Evolutionary conservation across 2,888 invertebrate species (phyloP).

Genomic region (Coleophora flavipennella): DNA sequence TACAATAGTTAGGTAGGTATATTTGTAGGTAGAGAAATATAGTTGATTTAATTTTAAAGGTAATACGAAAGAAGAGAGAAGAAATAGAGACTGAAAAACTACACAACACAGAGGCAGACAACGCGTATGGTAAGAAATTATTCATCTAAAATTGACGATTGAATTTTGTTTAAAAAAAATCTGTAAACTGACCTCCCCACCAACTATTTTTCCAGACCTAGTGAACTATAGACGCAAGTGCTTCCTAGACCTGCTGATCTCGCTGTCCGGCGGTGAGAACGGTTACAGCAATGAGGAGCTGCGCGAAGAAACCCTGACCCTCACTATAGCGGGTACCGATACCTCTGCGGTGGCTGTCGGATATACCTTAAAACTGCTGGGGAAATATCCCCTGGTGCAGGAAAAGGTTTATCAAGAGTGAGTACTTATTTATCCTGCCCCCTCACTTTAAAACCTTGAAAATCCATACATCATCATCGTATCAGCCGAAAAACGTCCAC

Average conservation of each 20-base stretch:
- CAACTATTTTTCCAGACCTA: slow-evolving; percentile 29
- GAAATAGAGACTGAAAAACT: slow-evolving; percentile 31
- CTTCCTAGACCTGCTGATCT: slow-evolving; percentile 70
- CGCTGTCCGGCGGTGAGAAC: slow-evolving; percentile 56
- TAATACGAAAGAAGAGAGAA: slow-evolving; percentile 38
- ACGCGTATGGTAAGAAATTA: slow-evolving; percentile 44
- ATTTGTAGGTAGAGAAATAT: no score
- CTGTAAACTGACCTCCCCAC: no score
- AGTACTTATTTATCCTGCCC: slow-evolving; percentile 28
- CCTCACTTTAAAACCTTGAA: no score
- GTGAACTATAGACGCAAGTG: slow-evolving; percentile 48
- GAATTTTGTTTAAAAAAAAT: no score
- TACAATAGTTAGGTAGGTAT: no score
- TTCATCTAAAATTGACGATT: no score
- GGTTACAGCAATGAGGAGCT: slow-evolving; percentile 68
- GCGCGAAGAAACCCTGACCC: slow-evolving; percentile 71
- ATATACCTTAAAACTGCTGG: slow-evolving; percentile 53
- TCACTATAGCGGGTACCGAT: slow-evolving; percentile 71
- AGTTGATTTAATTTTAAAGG: slow-evolving; percentile 25
- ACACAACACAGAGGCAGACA: slow-evolving; percentile 31
- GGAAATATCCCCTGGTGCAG: slow-evolving; percentile 58
- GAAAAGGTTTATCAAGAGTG: slow-evolving; percentile 57
- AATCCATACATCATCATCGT: no score
- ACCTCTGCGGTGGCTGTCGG: slow-evolving; percentile 60
- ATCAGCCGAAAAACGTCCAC: no score